Evolutionary conservation across 2,888 invertebrate genomes (phyloP).

Genomic region (Trichogramma dendrolimi): DNA sequence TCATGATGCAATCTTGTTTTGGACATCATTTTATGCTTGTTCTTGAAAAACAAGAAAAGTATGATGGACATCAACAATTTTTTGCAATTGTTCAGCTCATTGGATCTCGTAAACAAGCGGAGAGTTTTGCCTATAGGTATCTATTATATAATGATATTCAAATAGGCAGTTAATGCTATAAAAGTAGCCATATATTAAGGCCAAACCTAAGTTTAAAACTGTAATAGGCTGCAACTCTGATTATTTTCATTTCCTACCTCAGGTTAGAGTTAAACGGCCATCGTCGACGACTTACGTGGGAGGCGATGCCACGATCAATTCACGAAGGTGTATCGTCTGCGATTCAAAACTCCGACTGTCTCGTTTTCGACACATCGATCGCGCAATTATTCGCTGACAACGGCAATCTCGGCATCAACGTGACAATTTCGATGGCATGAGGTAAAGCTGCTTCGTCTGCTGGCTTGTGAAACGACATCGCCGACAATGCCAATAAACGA

Average conservation of each 20-base stretch:
- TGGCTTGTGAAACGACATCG: conserved; percentile 22
- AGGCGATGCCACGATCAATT: conserved; percentile 96
- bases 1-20: conserved; percentile 99
- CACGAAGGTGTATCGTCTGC: conserved; percentile 98
- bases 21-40: conserved; percentile 99
- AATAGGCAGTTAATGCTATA: neutral
- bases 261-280: conserved; percentile 95
- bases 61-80: conserved; percentile 93
- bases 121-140: conserved; percentile 93
- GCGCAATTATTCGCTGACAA: conserved; percentile 98
- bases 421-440: conserved; percentile 92
- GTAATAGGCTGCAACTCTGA: too few species aligned
- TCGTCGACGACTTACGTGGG: conserved; percentile 93
- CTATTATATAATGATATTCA: conserved; percentile 4
- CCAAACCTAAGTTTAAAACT: neutral
- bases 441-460: conserved; percentile 33
- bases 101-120: conserved; percentile 97
- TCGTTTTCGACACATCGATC: conserved; percentile 97
- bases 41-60: conserved; percentile 96
- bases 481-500: conserved; percentile 13
- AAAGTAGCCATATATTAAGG: neutral
- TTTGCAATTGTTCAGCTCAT: conserved; percentile 99
- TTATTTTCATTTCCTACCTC: conserved; percentile 16
- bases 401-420: conserved; percentile 98
- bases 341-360: conserved; percentile 95